Percentiles rank a stretch among this genome's conserved stretches.
These are phyloP conservation scores for Nannospalax galili DNA, from an alignment of 2,113 vertebrate genomes.

Conservation along the genomic window DNA sequence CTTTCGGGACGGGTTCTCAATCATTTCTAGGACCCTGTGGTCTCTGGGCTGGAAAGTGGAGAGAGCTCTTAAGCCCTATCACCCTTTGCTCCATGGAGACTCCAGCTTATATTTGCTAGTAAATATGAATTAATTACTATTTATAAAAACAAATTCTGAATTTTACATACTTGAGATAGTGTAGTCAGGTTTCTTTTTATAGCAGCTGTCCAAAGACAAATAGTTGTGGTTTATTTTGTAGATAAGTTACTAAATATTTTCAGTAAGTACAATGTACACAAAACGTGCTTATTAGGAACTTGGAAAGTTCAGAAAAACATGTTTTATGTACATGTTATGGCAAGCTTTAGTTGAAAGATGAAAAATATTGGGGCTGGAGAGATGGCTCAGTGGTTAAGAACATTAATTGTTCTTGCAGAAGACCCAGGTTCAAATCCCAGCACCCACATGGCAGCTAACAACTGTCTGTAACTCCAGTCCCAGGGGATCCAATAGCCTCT, in stretches of 20 bases:
- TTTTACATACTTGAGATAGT: neutral
- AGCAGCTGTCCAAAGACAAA: neutral
- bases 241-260: conserved; percentile 17
- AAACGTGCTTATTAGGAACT: conserved; percentile 32
- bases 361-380: too few relatives aligned
- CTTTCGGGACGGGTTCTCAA: neutral
- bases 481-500: too few relatives aligned
- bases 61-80: neutral
- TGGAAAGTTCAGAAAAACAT: conserved; percentile 35
- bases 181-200: neutral
- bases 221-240: neutral
- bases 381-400: too few relatives aligned
- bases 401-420: too few relatives aligned
- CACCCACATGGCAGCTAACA: too few relatives aligned
- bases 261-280: neutral
- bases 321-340: neutral
- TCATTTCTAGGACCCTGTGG: neutral
- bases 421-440: too few relatives aligned
- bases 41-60: neutral
- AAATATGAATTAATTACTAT: conserved; percentile 31
- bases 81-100: neutral
- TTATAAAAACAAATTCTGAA: conserved; percentile 23
- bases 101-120: neutral
- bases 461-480: too few relatives aligned
- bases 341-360: conserved; percentile 1